Conservation (phyloP, 2,888 invertebrate genomes). For the Brachypterus glaber region DNA sequence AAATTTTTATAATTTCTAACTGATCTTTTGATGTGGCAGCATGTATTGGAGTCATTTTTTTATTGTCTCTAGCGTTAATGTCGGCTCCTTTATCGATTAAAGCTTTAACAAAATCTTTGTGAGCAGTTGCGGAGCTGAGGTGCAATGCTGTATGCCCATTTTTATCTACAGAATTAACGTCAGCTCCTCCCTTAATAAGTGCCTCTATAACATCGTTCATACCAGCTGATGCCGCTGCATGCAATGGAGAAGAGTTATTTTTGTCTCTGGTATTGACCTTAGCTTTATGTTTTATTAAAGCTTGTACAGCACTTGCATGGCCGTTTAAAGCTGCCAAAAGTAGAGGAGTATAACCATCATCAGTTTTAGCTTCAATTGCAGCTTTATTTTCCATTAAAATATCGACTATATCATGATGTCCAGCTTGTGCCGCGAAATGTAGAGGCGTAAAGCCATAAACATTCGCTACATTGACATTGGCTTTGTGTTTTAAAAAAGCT, state of each 20-base stretch:
- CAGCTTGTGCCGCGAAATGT: constrained; percentile 13
- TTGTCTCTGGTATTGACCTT: constrained; percentile 35
- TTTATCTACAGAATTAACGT: constrained; percentile 7
- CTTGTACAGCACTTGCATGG: constrained; percentile 34
- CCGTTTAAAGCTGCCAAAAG: constrained; percentile 47
- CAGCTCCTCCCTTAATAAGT: constrained; percentile 11
- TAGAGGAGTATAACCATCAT: constrained; percentile 38
- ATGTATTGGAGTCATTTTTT: not conserved
- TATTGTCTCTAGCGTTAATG: constrained; percentile 39
- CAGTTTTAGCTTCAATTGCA: constrained; percentile 14
- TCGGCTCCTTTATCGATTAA: constrained; percentile 40
- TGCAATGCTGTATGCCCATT: not conserved
- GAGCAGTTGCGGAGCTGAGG: constrained; percentile 45
- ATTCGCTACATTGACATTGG: constrained; percentile 37
- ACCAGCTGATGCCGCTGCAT: constrained; percentile 44
- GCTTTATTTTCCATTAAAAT: constrained; percentile 8
- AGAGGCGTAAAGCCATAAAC: constrained; percentile 42
- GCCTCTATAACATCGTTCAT: constrained; percentile 4
- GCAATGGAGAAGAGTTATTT: constrained; percentile 49
- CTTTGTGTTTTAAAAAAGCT: constrained; percentile 9
- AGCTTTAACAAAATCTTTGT: constrained; percentile 36
- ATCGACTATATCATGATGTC: constrained; percentile 29
- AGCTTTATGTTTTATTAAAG: constrained; percentile 21
- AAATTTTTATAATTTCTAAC: not conserved
- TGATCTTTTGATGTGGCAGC: not conserved